Evolutionary conservation across 2,113 vertebrate genomes (phyloP), one percentile per base, ranked within the genome.

Genomic region (Coracopsis vasa): DNA sequence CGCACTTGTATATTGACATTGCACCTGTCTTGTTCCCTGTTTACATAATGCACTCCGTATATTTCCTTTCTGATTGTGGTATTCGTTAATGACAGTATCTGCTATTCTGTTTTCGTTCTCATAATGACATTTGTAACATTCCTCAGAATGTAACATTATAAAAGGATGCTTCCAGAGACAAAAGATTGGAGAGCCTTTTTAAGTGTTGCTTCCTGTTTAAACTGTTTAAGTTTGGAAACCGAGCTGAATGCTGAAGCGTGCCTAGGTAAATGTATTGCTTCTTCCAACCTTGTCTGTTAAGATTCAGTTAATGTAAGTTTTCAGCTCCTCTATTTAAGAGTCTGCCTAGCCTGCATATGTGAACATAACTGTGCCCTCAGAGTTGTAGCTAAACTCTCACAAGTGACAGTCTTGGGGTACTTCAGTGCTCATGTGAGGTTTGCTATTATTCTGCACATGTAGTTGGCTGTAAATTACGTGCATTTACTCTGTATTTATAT

Each of bases 401-500:
- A 85, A 42, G 27, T 47, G 58, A 67, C 45, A 90, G 80, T 45
- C 90, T 80, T 65, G 27, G 45, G 86, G 50, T 79, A 86, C 72
- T 95, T 91, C 90, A 61, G n/a, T 94, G 74, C 87, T 97, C 67
- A 14, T 95, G 94, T 96, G 97, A 98, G 94, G 95, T 96, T 97
- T 95, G 89, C 95, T 98, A 13, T 95, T 94, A 72, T 95, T 97
- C 90, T 92, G 74, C 97, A 94, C 75, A 53, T 97, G 88, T 97
- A 97, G 69, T 71, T 97, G 91, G 93, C 97, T 98, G 92, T 98
- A 97, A 98, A 98, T 94, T 94, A 62, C 94, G 91, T 98, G 97
- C 97, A 93, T 97, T 97, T 98, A 91, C 42, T 97, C 96, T 97
- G 92, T 98, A 97, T 98, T 98, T 98, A 97, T 96, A 95, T 89